Conservation (phyloP, 2,113 vertebrate species). For the Cygnus atratus region DNA sequence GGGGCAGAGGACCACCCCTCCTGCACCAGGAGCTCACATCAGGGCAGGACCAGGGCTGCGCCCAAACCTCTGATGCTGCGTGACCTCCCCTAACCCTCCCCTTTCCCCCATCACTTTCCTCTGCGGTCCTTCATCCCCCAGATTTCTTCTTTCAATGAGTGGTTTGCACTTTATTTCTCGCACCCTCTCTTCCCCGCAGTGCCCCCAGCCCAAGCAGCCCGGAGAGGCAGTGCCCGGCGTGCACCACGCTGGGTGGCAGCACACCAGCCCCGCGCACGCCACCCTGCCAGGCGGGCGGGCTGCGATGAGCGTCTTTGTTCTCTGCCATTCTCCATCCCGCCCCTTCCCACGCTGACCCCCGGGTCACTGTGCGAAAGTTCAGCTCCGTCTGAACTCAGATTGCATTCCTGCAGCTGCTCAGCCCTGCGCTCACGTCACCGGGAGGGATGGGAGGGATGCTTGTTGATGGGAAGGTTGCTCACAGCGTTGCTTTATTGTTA, state of each 20-base stretch:
- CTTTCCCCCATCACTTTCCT: neutral
- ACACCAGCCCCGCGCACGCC: rapidly evolving
- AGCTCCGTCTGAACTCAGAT: neutral
- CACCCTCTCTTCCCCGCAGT: neutral
- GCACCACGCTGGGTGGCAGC: no score
- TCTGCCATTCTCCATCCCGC: neutral
- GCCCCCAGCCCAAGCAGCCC: neutral
- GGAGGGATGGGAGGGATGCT: neutral
- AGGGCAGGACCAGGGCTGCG: neutral
- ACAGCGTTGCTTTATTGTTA: neutral
- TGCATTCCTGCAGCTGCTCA: constrained; percentile 4
- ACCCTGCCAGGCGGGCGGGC: rapidly evolving
- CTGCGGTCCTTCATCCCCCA: no score
- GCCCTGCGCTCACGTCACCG: neutral
- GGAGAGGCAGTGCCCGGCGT: neutral
- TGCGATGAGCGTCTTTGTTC: neutral
- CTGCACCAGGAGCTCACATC: neutral
- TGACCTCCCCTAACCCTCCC: neutral
- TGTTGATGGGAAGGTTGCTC: neutral
- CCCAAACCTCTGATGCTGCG: neutral
- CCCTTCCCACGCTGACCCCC: neutral
- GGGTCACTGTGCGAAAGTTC: constrained; percentile 60
- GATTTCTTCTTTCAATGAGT: neutral
- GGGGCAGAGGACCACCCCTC: no score
- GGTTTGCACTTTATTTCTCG: neutral